phyloP scores from a whole-genome alignment of 1,140 invertebrate genomes.

The Cotesia vestalis region DNA sequence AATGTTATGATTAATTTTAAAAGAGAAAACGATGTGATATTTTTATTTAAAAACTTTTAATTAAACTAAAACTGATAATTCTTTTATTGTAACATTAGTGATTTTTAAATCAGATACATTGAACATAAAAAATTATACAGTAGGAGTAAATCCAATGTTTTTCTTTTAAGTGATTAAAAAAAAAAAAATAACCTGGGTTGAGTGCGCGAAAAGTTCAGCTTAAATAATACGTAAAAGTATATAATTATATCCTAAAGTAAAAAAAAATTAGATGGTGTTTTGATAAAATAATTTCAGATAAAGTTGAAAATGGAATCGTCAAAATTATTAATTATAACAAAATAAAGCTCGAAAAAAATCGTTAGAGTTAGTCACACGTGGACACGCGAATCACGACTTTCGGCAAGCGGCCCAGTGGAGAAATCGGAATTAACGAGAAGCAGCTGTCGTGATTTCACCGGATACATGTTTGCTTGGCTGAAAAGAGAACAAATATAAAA shows the following conservation, averaged over 20 bases:
- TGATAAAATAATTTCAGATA: neutral
- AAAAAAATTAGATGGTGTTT: neutral
- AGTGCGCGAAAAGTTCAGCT: no score
- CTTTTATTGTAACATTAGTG: no score
- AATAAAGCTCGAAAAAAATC: constrained; percentile 10
- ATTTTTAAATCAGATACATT: no score
- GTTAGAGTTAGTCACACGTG: constrained; percentile 8
- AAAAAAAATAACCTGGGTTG: no score
- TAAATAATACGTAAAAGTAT: neutral
- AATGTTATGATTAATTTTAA: no score
- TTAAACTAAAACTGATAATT: no score
- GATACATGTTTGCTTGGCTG: constrained; percentile 21
- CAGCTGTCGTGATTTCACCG: constrained; percentile 37
- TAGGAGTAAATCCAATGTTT: no score
- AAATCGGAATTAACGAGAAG: constrained; percentile 38
- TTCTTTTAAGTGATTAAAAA: no score
- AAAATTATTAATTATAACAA: neutral
- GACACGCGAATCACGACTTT: constrained; percentile 30
- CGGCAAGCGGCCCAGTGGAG: constrained; percentile 14
- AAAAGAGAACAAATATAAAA: constrained; percentile 14
- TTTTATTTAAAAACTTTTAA: no score
- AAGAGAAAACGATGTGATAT: no score
- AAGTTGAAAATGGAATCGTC: no score
- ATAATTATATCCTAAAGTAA: neutral
- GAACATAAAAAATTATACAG: no score